Evolutionary conservation across 2,113 vertebrate genomes (phyloP), one percentile per base, ranked within the genome.

Genomic region (Myodes glareolus): DNA sequence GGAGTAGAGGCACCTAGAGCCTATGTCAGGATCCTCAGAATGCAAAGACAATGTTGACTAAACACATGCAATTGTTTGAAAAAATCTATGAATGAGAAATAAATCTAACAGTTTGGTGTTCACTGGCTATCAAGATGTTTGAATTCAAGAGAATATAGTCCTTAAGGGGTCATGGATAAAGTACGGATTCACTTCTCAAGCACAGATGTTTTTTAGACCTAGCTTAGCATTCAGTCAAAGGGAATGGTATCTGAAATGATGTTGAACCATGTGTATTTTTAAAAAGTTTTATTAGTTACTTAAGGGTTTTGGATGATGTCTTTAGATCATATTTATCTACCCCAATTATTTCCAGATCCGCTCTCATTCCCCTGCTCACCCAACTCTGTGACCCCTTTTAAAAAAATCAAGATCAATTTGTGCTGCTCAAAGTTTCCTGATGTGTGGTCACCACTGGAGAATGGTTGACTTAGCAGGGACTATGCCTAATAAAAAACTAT

Each of bases 1-100:
- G 77, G 31, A 7, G 17, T 1, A 86, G 4, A 90, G 90, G 10
- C 5, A 81, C 75, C 67, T 78, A 27, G 7, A 50, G 2, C 16
- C 70, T 52, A 16, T 70, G 73, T 90, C 29, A 68, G 52, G 61
- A 95, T 63, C 86, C 77, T 55, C 75, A 90, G 58, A 75, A 88
- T 80, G 27, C 78, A 21, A 87, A 97, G 88, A 45, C 7, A 50
- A 55, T 78, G 12, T 39, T 87, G 52, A 90, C 87, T 63, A 23
- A 96, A n/a, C 25, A 78, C 33, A 85, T 9, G 16, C 67, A 52
- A 80, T 65, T 81, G 8, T 67, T 95, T 77, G 27, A 77, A 96
- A 96, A 68, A 94, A 68, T 50, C 70, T 7, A 90, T 75, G 31
- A 13, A 29, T 87, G 36, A 86, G n/a, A 82, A 86, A 58, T 63